A percentile compares a stretch with the other conserved stretches of the same genome.
Evolutionary conservation across 2,888 invertebrate genomes (phyloP).

Genomic region (Antheraea assamensis): DNA sequence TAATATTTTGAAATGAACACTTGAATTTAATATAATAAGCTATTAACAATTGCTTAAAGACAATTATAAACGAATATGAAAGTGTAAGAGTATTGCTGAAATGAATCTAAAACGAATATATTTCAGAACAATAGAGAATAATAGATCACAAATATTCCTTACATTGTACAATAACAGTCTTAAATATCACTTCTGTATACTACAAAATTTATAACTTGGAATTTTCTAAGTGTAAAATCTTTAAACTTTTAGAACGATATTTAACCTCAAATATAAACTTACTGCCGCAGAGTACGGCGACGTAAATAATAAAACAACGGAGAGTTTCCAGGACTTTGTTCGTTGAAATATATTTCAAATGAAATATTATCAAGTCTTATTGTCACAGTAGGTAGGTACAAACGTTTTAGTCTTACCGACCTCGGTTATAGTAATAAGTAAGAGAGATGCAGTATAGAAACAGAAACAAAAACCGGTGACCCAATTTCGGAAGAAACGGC

Average conservation of each 20-base stretch:
- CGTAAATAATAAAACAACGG: constrained; percentile 10
- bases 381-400: background rate
- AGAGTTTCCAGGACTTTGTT: background rate
- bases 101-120: no score
- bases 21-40: no score
- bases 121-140: no score
- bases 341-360: background rate
- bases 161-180: no score
- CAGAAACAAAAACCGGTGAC: constrained; percentile 29
- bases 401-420: constrained; percentile 2
- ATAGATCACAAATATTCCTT: no score
- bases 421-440: constrained; percentile 9
- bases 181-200: no score
- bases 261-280: constrained; percentile 15
- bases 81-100: no score
- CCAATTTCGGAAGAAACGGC: constrained; percentile 33
- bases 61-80: no score
- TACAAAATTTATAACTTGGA: background rate
- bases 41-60: no score
- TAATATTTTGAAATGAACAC: no score
- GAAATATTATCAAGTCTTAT: constrained; percentile 1
- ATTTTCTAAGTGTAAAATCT: background rate
- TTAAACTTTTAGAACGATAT: constrained; percentile 1
- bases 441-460: constrained; percentile 3
- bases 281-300: background rate